Evolutionary conservation across 2,888 invertebrate genomes (phyloP), one percentile per base, ranked within the genome.

Genomic region (Folsomia manolachei): DNA sequence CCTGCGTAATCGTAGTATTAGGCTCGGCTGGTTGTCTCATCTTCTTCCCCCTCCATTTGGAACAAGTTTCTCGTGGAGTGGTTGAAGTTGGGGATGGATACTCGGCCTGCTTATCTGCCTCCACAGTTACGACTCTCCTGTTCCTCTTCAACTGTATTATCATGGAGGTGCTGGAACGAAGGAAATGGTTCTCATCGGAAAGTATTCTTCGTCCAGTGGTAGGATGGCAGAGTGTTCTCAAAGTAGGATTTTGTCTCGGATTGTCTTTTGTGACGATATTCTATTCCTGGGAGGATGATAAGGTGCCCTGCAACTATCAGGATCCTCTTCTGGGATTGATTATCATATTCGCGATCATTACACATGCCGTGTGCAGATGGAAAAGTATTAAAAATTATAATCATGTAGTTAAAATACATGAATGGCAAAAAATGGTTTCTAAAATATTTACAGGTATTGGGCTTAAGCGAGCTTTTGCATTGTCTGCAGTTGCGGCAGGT

Each of bases 241-340:
- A 56, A 56, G 82, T 86, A 73, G 84, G 86, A 71, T 79, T 84
- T 4, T 74, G 86, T 19, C 86, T 86, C 77, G 85, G 85, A 11
- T 75, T 84, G 14, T 83, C 86, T 73, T 85, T 84, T n/a, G 84
- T 87, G 77, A 83, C 86, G 66, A 83, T 86, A 56, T 83, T 86
- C n/a, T 85, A 86, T 77, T 84, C 86, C 1, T 80, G 86, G 75
- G 88, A 87, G 79, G 83, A 85, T 72, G 85, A 87, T 77, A 82
- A 87, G 78, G 88, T 88, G 2, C 83, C 87, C 67, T 88, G 88
- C 76, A 88, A 88, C 81, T 83, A 88, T 56, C 88, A 88, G 81
- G 88, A 88, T 82, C 88, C 88, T 0, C 85, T 88, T 56, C 87
- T 88, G 81, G 88, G 87, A 67, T 84, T 88, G 61, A 84, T 87